A percentile compares a stretch with the other conserved stretches of the same genome.
phyloP scores from a whole-genome alignment of 2,888 invertebrate species.

The Drosophila borborema region DNA sequence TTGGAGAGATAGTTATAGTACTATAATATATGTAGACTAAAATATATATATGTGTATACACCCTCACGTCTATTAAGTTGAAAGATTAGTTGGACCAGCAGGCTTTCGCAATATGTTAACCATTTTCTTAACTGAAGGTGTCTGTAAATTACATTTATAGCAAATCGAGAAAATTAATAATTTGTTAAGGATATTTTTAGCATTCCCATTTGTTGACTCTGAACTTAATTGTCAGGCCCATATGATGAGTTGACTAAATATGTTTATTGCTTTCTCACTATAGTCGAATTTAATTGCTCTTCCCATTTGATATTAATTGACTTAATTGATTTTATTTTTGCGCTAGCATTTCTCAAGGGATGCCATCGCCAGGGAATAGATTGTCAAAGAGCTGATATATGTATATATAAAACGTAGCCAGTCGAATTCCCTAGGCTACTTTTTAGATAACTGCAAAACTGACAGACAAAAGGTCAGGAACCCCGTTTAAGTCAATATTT shows the following conservation, averaged over 20 bases:
- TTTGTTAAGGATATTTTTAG: no score
- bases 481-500: neutral
- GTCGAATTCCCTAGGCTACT: conserved; percentile 22
- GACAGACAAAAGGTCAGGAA: conserved; percentile 20
- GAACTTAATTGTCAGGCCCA: neutral
- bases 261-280: neutral
- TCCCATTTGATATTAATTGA: conserved; percentile 24
- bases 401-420: neutral
- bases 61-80: no score
- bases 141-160: neutral
- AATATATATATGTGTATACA: no score
- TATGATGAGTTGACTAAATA: neutral
- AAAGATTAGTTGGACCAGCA: no score
- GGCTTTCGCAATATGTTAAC: no score
- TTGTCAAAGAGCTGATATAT: conserved; percentile 7
- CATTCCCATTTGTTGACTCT: neutral
- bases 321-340: conserved; percentile 37
- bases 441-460: conserved; percentile 10
- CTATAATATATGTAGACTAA: no score
- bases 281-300: conserved; percentile 1
- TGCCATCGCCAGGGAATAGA: conserved; percentile 27
- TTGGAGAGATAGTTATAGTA: no score
- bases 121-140: neutral
- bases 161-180: no score
- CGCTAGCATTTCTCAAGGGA: conserved; percentile 17